phyloP scores from a whole-genome alignment of 2,888 invertebrate genomes.

The Ichneumoninae sp. region DNA sequence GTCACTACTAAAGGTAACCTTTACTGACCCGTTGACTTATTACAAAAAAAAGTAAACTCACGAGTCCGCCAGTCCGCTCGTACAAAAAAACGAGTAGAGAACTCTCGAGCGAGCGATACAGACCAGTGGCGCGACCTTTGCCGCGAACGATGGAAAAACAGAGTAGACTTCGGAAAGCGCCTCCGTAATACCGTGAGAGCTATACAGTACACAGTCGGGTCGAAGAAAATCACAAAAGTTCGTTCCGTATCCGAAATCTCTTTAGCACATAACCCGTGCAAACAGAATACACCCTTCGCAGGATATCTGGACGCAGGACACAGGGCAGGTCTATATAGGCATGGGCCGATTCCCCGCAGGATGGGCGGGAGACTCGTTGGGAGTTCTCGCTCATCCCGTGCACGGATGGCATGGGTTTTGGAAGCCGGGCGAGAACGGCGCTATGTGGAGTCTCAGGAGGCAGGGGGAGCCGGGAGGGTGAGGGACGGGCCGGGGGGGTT shows the following conservation, averaged over 20 bases:
- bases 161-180: no score
- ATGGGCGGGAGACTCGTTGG: slow-evolving; percentile 1
- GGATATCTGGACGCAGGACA: background rate
- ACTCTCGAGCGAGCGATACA: no score
- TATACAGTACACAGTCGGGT: no score
- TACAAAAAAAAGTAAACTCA: no score
- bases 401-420: slow-evolving; percentile 44
- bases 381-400: slow-evolving; percentile 33
- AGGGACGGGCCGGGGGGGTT: slow-evolving; percentile 15
- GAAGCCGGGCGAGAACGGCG: slow-evolving; percentile 56
- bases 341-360: background rate
- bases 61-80: no score
- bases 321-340: background rate
- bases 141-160: no score
- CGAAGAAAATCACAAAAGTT: no score
- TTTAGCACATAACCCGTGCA: background rate
- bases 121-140: no score
- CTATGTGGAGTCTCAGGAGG: slow-evolving; percentile 13
- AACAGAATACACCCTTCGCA: background rate
- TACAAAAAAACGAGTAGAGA: no score
- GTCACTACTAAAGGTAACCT: no score
- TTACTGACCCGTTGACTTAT: no score
- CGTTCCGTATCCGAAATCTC: background rate
- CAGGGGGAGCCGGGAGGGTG: background rate
- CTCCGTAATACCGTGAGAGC: no score